phyloP scores from a whole-genome alignment of 2,888 invertebrate genomes.

The Melanotus villosus region DNA sequence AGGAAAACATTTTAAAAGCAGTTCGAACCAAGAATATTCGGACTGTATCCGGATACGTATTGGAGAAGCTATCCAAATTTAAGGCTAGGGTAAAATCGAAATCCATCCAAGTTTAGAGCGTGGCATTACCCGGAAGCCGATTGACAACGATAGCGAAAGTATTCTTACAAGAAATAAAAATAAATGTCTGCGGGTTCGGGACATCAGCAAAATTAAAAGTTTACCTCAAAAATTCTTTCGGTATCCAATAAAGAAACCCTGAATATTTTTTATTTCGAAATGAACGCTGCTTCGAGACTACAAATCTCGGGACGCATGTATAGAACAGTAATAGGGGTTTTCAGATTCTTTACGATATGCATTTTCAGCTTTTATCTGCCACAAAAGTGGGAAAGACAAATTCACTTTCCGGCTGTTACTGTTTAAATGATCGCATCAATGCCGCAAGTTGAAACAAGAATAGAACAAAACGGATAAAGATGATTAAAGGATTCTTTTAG shows the following conservation, averaged over 20 bases:
- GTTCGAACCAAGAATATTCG: constrained; percentile 4
- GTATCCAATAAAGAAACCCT: constrained; percentile 17
- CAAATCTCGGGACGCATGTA: constrained; percentile 32
- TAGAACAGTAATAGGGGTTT: constrained; percentile 39
- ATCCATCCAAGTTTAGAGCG: constrained; percentile 12
- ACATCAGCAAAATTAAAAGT: constrained; percentile 23
- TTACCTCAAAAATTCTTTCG: constrained; percentile 4
- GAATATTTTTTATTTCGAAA: constrained; percentile 28
- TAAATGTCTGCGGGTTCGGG: constrained; percentile 9
- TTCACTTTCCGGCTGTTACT: constrained; percentile 38
- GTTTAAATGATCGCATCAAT: constrained; percentile 30
- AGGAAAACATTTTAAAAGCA: not conserved
- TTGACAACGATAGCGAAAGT: constrained; percentile 17
- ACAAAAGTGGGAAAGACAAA: constrained; percentile 40
- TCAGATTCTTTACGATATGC: constrained; percentile 35
- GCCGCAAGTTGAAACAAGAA: constrained; percentile 1
- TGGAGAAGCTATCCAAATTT: constrained; percentile 8
- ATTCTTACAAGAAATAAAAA: constrained; percentile 23
- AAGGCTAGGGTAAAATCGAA: constrained; percentile 23
- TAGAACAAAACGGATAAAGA: constrained; percentile 31
- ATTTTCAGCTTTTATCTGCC: constrained; percentile 42
- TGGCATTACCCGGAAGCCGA: constrained; percentile 19
- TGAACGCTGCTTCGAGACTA: constrained; percentile 27
- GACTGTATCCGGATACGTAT: not conserved
- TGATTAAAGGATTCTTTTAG: constrained; percentile 32